phyloP scores from a whole-genome alignment of 2,797 vertebrate species.

The Acanthurus tractus region DNA sequence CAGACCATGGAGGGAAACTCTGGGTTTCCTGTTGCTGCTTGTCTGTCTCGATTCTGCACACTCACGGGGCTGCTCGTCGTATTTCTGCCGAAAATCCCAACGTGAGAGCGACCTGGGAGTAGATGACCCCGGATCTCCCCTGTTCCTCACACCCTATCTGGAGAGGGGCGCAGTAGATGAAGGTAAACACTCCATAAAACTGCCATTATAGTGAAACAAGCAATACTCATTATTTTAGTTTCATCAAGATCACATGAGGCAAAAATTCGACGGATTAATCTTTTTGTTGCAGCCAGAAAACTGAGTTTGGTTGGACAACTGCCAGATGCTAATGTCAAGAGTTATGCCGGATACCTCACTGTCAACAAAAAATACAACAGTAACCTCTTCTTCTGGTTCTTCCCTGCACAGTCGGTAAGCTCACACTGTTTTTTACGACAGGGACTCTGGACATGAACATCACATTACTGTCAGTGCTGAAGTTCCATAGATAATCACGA shows the following conservation, averaged over 20 bases:
- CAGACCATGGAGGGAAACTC: constrained; percentile 64
- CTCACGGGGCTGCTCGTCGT: constrained; percentile 77
- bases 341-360: constrained; percentile 88
- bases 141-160: constrained; percentile 90
- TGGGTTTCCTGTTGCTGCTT: constrained; percentile 72
- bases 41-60: constrained; percentile 51
- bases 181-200: constrained; percentile 66
- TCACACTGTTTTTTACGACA: neutral
- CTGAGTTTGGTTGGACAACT: constrained; percentile 86
- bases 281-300: constrained; percentile 81
- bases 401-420: constrained; percentile 86
- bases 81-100: constrained; percentile 81
- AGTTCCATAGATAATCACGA: neutral
- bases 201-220: neutral
- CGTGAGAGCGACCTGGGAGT: constrained; percentile 63
- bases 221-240: rapidly evolving
- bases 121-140: constrained; percentile 84
- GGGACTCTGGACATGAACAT: neutral
- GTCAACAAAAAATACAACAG: constrained; percentile 90
- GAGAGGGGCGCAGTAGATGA: constrained; percentile 85
- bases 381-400: constrained; percentile 93
- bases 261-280: neutral
- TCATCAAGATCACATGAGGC: neutral
- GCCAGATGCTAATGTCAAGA: constrained; percentile 85
- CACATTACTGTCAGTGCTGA: neutral